phyloP scores from a whole-genome alignment of 1,140 invertebrate species.

The Battus philenor region DNA sequence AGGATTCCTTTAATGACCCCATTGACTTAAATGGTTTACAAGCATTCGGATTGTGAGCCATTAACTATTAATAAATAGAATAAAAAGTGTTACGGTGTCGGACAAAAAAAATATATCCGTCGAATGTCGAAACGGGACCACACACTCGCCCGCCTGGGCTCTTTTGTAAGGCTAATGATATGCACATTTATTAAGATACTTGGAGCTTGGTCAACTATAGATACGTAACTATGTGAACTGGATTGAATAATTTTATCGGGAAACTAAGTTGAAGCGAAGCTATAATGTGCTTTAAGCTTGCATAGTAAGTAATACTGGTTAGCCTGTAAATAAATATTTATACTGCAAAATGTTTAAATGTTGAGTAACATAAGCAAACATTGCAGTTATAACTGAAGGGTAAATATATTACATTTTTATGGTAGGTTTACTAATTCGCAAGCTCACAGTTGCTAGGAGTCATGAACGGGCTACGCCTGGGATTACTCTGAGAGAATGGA shows the following conservation, averaged over 20 bases:
- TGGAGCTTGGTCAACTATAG: constrained; percentile 22
- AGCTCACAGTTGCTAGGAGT: too few species aligned
- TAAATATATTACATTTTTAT: too few species aligned
- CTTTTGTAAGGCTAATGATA: constrained; percentile 69
- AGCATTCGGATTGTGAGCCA: constrained; percentile 38
- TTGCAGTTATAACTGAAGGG: too few species aligned
- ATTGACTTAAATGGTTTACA: constrained; percentile 55
- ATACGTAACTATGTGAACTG: constrained; percentile 2
- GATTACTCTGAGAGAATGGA: too few species aligned
- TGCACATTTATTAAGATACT: constrained; percentile 67
- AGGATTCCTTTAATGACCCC: constrained; percentile 48
- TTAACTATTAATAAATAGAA: constrained; percentile 52
- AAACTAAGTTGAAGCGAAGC: too few species aligned
- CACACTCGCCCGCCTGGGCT: constrained; percentile 47
- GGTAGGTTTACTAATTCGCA: too few species aligned
- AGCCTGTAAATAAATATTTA: too few species aligned
- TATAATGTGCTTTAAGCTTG: too few species aligned
- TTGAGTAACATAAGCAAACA: too few species aligned
- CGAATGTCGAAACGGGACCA: constrained; percentile 57
- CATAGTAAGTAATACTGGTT: too few species aligned
- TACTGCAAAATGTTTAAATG: too few species aligned
- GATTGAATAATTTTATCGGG: constrained; percentile 10
- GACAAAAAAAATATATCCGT: constrained; percentile 38
- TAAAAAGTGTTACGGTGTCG: constrained; percentile 30
- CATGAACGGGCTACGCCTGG: too few species aligned